Conservation (phyloP, 2,113 vertebrate genomes). For the Urocolius indicus region DNA sequence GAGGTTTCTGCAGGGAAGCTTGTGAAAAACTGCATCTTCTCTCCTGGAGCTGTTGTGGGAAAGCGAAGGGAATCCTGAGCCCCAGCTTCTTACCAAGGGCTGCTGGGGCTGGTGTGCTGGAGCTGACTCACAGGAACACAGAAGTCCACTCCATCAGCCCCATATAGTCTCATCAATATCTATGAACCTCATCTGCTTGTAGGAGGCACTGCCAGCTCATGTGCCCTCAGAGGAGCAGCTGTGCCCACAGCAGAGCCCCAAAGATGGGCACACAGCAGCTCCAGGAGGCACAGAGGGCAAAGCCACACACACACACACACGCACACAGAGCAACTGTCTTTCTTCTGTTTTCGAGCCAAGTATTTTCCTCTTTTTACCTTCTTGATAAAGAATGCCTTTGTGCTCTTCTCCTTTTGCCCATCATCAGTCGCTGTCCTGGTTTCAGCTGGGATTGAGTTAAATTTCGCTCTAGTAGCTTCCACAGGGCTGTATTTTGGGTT, state of each 20-base stretch:
- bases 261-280: too few relatives aligned
- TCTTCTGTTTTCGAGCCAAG: not conserved
- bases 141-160: accelerated
- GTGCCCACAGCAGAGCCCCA: too few relatives aligned
- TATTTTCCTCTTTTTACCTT: not conserved
- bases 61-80: not conserved
- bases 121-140: not conserved
- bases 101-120: not conserved
- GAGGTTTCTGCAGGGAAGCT: not conserved
- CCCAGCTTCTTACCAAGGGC: not conserved
- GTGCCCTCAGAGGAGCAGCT: too few relatives aligned
- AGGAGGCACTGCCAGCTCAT: not conserved
- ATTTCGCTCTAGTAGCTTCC: too few relatives aligned
- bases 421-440: too few relatives aligned
- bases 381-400: not conserved
- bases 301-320: not conserved
- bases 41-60: not conserved
- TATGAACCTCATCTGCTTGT: not conserved
- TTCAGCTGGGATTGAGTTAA: too few relatives aligned
- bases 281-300: not conserved
- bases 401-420: not conserved
- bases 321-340: not conserved
- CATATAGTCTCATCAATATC: accelerated
- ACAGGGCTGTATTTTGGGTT: too few relatives aligned
- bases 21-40: accelerated